A percentile compares a stretch with the other conserved stretches of the same genome.
These are phyloP conservation scores for Ooceraea biroi DNA, from an alignment of 1,140 invertebrate genomes.

Conservation along the genomic window DNA sequence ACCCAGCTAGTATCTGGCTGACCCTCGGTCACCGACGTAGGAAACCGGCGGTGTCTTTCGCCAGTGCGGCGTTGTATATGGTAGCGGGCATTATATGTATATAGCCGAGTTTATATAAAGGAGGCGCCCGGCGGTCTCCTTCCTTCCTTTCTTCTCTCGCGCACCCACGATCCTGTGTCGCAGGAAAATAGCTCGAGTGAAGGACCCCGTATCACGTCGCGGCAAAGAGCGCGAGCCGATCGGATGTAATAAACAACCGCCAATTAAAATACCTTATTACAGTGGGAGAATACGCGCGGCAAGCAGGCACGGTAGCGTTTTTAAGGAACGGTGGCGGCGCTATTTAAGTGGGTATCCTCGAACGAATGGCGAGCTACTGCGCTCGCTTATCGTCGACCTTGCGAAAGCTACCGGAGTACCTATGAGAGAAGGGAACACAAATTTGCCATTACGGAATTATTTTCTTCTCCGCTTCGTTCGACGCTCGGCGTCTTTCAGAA, in stretches of 20 bases:
- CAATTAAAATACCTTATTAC: constrained; percentile 84
- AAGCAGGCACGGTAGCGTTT: constrained; percentile 50
- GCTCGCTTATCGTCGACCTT: constrained; percentile 63
- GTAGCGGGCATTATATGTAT: constrained; percentile 60
- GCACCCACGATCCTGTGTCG: constrained; percentile 61
- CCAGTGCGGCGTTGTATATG: constrained; percentile 66
- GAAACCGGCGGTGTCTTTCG: constrained; percentile 66
- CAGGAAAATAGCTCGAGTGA: constrained; percentile 26
- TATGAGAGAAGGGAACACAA: constrained; percentile 66
- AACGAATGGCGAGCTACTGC: constrained; percentile 56
- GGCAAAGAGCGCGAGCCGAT: constrained; percentile 33
- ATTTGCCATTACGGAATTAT: constrained; percentile 71
- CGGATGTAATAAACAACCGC: constrained; percentile 75
- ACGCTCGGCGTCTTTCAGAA: constrained; percentile 33
- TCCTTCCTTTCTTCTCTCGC: not conserved
- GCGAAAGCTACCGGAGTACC: constrained; percentile 15
- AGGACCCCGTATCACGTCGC: constrained; percentile 19
- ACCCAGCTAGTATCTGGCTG: constrained; percentile 77
- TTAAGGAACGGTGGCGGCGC: constrained; percentile 63
- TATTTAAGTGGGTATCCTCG: constrained; percentile 59
- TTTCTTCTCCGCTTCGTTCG: constrained; percentile 22
- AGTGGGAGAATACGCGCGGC: constrained; percentile 75
- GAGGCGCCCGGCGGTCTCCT: constrained; percentile 5
- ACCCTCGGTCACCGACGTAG: constrained; percentile 76
- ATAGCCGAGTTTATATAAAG: constrained; percentile 58